A percentile compares a stretch with the other conserved stretches of the same genome.
These are phyloP conservation scores for Elephas maximus DNA, from an alignment of 2,113 vertebrate genomes.

Conservation along the genomic window DNA sequence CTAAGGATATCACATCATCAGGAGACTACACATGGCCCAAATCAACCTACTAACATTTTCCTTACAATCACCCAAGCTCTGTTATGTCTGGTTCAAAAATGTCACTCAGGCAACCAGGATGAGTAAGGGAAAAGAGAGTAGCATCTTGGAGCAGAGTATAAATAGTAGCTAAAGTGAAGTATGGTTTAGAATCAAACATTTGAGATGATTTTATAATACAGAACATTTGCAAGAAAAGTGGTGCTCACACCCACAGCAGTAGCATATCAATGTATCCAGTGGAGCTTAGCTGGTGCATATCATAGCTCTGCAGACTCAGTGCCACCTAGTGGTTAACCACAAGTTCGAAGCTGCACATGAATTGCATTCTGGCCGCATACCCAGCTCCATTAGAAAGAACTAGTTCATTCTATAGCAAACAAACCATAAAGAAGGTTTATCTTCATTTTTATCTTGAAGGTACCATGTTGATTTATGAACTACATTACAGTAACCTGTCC, in stretches of 20 bases:
- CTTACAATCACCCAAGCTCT: not conserved
- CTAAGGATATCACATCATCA: not conserved
- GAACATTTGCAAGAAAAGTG: not conserved
- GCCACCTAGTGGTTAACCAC: constrained; percentile 69
- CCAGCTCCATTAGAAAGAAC: not conserved
- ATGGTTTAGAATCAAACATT: not conserved
- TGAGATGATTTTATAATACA: not conserved
- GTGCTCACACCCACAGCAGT: not conserved
- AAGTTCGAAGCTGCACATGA: not conserved
- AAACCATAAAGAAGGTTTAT: not conserved
- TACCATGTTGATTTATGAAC: not conserved
- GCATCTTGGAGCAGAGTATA: not conserved
- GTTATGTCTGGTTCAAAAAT: not conserved
- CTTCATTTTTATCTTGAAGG: not conserved
- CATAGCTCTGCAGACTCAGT: constrained; percentile 39
- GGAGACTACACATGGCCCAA: not conserved
- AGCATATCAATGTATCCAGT: not conserved
- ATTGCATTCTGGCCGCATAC: not conserved
- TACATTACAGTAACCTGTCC: not conserved
- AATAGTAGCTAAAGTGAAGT: not conserved
- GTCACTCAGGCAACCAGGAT: not conserved
- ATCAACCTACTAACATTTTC: not conserved
- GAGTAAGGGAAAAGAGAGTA: not conserved
- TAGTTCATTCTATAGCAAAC: not conserved
- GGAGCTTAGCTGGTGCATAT: not conserved